These are phyloP conservation scores for Asobara japonica DNA, from an alignment of 1,140 invertebrate genomes.

Conservation along the genomic window DNA sequence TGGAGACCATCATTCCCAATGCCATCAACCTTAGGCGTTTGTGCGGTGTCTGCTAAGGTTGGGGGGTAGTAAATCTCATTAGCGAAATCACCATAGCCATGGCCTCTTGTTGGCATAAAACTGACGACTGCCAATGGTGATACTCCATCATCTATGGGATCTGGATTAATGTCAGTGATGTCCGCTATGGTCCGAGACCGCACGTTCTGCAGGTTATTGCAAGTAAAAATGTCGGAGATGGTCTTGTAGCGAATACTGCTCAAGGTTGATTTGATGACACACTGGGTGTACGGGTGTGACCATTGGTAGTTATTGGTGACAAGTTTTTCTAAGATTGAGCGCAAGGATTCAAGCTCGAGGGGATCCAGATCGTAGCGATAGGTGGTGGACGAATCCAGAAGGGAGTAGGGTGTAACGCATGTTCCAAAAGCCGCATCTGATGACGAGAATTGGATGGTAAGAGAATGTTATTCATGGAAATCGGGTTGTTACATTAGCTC, in stretches of 20 bases:
- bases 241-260: constrained; percentile 72
- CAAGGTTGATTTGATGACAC: constrained; percentile 80
- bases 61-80: constrained; percentile 83
- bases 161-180: neutral
- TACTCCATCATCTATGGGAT: constrained; percentile 56
- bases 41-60: neutral
- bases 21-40: neutral
- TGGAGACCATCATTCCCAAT: neutral
- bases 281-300: constrained; percentile 85
- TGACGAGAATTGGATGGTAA: neutral
- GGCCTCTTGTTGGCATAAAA: constrained; percentile 77
- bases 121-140: constrained; percentile 79
- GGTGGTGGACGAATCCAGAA: constrained; percentile 68
- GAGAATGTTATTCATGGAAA: too few relatives aligned
- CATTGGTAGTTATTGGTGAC: constrained; percentile 79
- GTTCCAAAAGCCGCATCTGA: constrained; percentile 82
- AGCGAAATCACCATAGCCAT: constrained; percentile 75
- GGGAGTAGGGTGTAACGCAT: constrained; percentile 74
- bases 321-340: constrained; percentile 74
- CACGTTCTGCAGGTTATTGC: neutral
- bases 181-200: neutral
- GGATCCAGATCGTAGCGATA: constrained; percentile 74
- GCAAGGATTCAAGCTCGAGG: constrained; percentile 73
- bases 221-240: neutral
- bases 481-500: too few relatives aligned